phyloP scores from a whole-genome alignment of 2,888 invertebrate species.

The Brenthis hecate region DNA sequence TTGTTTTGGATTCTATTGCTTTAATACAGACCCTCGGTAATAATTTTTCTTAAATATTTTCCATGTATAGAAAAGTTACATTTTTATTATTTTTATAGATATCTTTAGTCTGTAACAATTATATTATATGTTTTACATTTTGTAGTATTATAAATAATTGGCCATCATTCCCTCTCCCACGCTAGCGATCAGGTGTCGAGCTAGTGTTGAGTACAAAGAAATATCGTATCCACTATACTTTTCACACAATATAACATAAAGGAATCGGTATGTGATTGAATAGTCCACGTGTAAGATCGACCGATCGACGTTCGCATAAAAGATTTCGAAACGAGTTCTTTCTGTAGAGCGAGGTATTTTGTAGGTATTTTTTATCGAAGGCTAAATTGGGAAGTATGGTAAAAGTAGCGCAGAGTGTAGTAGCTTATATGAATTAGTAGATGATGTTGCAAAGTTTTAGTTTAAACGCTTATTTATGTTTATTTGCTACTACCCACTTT shows the following conservation, averaged over 20 bases:
- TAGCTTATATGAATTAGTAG: background rate
- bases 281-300: slow-evolving; percentile 20
- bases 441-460: too few relatives aligned
- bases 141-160: background rate
- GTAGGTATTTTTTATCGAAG: slow-evolving; percentile 19
- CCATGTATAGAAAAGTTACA: too few relatives aligned
- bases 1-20: too few relatives aligned
- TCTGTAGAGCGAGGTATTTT: slow-evolving; percentile 14
- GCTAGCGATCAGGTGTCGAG: background rate
- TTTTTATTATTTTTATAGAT: too few relatives aligned
- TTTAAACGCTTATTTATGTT: too few relatives aligned
- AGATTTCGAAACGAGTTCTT: slow-evolving; percentile 12
- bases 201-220: background rate
- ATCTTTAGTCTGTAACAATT: too few relatives aligned
- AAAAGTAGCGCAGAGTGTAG: slow-evolving; percentile 4
- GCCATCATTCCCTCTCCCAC: background rate
- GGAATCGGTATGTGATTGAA: slow-evolving; percentile 18
- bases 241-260: slow-evolving; percentile 18
- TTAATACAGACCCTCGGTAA: too few relatives aligned
- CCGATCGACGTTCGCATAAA: slow-evolving; percentile 20
- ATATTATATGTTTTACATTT: too few relatives aligned
- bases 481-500: too few relatives aligned
- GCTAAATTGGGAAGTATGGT: slow-evolving; percentile 15
- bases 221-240: slow-evolving; percentile 13
- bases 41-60: too few relatives aligned